Percentiles rank a stretch among this genome's conserved stretches.
These are phyloP conservation scores for Mesochorus sp. DNA, from an alignment of 2,888 invertebrate genomes.

Conservation along the genomic window DNA sequence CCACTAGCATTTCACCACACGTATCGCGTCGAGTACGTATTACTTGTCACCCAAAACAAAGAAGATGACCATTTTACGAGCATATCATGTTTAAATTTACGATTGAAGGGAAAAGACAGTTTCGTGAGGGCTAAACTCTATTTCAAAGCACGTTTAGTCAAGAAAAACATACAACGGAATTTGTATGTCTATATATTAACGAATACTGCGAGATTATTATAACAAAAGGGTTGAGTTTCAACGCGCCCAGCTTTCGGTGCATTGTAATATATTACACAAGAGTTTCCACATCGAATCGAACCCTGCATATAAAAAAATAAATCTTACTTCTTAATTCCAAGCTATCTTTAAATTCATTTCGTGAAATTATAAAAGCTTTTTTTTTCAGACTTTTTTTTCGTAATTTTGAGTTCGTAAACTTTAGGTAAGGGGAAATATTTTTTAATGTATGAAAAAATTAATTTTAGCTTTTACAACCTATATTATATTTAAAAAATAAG, in stretches of 20 bases:
- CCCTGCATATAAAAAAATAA: neutral
- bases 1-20: conserved; percentile 40
- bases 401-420: too few relatives aligned
- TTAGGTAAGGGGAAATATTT: too few relatives aligned
- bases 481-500: too few relatives aligned
- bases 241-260: neutral
- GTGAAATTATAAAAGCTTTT: too few relatives aligned
- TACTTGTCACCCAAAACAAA: neutral
- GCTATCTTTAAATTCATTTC: too few relatives aligned
- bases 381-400: too few relatives aligned
- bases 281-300: neutral
- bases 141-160: conserved; percentile 2
- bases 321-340: too few relatives aligned
- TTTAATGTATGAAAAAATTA: too few relatives aligned
- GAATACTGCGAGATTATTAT: neutral
- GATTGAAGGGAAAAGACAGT: neutral
- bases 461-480: too few relatives aligned
- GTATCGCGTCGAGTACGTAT: neutral
- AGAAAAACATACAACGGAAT: neutral
- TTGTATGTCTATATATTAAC: neutral
- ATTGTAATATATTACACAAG: neutral
- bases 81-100: neutral
- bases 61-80: conserved; percentile 42
- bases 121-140: neutral
- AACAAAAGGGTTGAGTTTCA: conserved; percentile 32